Base-by-base conservation (phyloP, 2,888 invertebrate species). In the Quadriops clusia region DNA sequence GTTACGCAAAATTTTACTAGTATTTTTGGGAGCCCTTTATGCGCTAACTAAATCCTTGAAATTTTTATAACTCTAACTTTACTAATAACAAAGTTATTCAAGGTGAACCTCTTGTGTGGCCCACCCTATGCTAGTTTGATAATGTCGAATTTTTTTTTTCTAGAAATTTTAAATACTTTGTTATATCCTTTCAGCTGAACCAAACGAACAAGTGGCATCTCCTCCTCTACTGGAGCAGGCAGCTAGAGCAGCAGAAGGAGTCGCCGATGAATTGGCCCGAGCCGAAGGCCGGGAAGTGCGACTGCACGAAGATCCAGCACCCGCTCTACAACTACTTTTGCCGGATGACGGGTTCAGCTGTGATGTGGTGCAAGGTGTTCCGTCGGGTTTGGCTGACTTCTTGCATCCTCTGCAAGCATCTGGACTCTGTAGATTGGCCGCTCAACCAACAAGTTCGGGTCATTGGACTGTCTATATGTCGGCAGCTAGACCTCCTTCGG, bases 271-370 rank as follows among this genome's bases (percentile, higher is more conserved):
- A 53, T 67, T 91, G 41, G 85, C 87, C 5, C 69, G 85, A 18
- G 83, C 85, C 1, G 93, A 95, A 54, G 94, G 93, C 0, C 71
- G 90, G 8, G 86, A 90, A 61, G 77, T 73, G 18, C 74, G 83
- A 1, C 61, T 97, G 29, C 93, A 95, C 53, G 94, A 97, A 60
- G 93, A 94, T 54, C 79, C 82, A 16, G 82, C 85, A 47, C 71
- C 97, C 22, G 84, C 86, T 49, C 68, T 95, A 32, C 90, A 90
- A 1, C 77, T 98, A 44, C 65, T 98, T 26, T 72, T 97, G 33
- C 97, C 98, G 1, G 94, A 95, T 54, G 97, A 98, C 63, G 97
- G 94, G 11, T 95, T 93, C 64, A 93, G 93, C 53, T 93, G 91
- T 54, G 95, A 97, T 61, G 89, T 93, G 33, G 87, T 61, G 4